Evolutionary conservation across 2,113 vertebrate species (phyloP), one percentile per base, ranked within the genome.

Genomic region (Zapornia atra): DNA sequence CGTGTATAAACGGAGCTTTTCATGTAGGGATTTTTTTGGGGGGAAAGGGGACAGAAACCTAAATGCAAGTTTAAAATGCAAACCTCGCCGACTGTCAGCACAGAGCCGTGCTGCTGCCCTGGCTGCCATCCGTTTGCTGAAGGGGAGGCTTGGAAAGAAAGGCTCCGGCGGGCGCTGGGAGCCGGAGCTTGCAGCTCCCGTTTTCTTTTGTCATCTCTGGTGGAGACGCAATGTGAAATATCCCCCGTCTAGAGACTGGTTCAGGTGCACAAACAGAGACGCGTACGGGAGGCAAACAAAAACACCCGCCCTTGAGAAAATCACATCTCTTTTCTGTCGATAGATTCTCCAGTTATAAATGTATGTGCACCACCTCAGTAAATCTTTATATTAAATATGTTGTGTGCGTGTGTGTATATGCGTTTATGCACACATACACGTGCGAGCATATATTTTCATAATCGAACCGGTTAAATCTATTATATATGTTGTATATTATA

Each of bases 401-500:
- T 46, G 51, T 51, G 7, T 50, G 48, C 48, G 44, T 16, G 59
- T 26, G 53, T 40, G 13, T 70, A 57, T 42, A 75, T 12, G 65
- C 31, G 7, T 24, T 57, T 34, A 84, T 36, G 66, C 22, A 54
- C n/a, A 70, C 24, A 15, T 13, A 60, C 65, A 71, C 8, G 44
- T 54, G 48, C 24, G 16, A 87, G 34, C 34, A 7, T 57, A 21
- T 84, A 77, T 65, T 96, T 94, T 91, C 73, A 34, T 84, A 77
- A 94, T 75, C 56, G 83, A 86, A 78, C 50, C 50, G 40, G 88
- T 86, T 88, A 88, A 64, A 92, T 72, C 59, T 89, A 76, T 85
- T 82, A 54, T 29, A 75, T 53, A 36, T 18, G 61, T 22, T 44
- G 48, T 53, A 48, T 61, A 22, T 21, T 64, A 28, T 12, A 76